phyloP scores from a whole-genome alignment of 92 coral and sea anemone genomes.

The Palythoa grandiflora region DNA sequence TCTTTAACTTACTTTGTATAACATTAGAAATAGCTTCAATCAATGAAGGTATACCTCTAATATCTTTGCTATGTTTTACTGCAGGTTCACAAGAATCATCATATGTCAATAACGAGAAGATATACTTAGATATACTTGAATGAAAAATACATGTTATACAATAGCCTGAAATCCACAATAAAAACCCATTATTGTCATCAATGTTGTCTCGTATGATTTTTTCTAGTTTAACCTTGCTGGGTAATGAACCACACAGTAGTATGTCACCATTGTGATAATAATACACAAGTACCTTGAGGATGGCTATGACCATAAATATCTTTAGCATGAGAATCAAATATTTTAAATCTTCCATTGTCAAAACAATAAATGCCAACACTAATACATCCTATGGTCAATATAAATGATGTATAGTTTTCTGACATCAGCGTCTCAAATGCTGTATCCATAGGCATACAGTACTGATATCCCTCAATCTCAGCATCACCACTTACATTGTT shows the following conservation, averaged over 20 bases:
- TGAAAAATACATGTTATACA: constrained; percentile 21
- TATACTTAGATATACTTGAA: constrained; percentile 21
- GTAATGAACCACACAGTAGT: constrained; percentile 3
- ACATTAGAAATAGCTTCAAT: constrained; percentile 29
- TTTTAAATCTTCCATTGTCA: constrained; percentile 33
- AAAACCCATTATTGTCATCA: constrained; percentile 13
- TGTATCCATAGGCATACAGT: constrained; percentile 35
- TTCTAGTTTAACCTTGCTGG: constrained; percentile 11
- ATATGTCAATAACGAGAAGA: constrained; percentile 19
- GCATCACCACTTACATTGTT: constrained; percentile 35
- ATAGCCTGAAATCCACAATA: constrained; percentile 16
- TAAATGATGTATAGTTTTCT: constrained; percentile 25
- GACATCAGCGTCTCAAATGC: constrained; percentile 34
- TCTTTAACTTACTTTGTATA: constrained; percentile 15
- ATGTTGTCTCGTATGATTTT: constrained; percentile 16
- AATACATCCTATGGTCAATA: constrained; percentile 38
- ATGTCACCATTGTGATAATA: constrained; percentile 24
- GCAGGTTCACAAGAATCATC: constrained; percentile 18
- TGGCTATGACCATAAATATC: constrained; percentile 43
- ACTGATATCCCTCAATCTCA: constrained; percentile 44
- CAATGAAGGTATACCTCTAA: constrained; percentile 35
- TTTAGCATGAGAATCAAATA: constrained; percentile 39
- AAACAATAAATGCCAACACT: constrained; percentile 34
- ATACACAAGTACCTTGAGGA: constrained; percentile 45
- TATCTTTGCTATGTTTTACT: constrained; percentile 17